phyloP scores from a whole-genome alignment of 2,113 vertebrate species.

The Atractosteus spatula region DNA sequence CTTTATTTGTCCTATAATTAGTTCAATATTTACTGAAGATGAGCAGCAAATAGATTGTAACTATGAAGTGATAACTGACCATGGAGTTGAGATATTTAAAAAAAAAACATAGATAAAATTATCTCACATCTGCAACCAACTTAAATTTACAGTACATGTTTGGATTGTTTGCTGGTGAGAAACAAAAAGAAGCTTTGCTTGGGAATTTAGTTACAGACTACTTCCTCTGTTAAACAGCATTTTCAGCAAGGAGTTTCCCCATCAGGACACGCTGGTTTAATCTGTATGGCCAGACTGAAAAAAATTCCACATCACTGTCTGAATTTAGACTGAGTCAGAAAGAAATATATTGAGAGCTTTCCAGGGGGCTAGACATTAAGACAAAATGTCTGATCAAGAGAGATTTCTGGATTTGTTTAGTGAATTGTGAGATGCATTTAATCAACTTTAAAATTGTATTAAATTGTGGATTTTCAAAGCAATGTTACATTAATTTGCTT shows the following conservation, averaged over 20 bases:
- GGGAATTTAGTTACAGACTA: neutral
- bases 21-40: too few species aligned
- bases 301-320: slow-evolving; percentile 20
- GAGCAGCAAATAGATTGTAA: neutral
- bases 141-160: neutral
- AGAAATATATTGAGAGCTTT: slow-evolving; percentile 10
- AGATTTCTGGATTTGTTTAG: slow-evolving; percentile 8
- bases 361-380: slow-evolving; percentile 10
- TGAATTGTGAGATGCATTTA: neutral
- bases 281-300: slow-evolving; percentile 9
- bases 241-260: neutral
- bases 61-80: neutral
- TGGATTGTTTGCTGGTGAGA: neutral
- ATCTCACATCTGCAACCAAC: neutral
- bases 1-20: too few species aligned
- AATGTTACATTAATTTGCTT: neutral
- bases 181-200: neutral
- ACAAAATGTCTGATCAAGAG: slow-evolving; percentile 3
- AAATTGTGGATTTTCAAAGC: neutral
- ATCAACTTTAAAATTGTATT: neutral
- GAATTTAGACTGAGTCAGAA: slow-evolving; percentile 17
- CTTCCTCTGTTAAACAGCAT: neutral
- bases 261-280: slow-evolving; percentile 10
- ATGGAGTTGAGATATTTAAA: neutral
- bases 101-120: neutral